phyloP scores from a whole-genome alignment of 2,888 invertebrate genomes.

The Atherix ibis region DNA sequence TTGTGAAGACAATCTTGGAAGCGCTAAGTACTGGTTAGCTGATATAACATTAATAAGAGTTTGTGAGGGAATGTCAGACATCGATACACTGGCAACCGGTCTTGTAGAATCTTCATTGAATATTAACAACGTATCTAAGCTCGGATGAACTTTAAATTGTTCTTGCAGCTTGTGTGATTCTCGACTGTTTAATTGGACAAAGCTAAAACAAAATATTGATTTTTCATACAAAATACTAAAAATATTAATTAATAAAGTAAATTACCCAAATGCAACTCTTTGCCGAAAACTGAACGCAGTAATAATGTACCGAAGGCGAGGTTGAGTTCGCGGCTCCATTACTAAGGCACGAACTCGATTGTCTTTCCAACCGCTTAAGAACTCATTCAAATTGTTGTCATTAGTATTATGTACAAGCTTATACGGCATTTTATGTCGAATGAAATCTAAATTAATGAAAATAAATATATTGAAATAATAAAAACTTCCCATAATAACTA shows the following conservation, averaged over 20 bases:
- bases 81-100: conserved; percentile 73
- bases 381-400: conserved; percentile 55
- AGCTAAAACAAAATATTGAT: too few species aligned
- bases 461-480: not conserved
- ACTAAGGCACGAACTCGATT: conserved; percentile 82
- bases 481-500: too few species aligned
- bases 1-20: conserved; percentile 88
- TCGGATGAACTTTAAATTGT: conserved; percentile 55
- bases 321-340: conserved; percentile 60
- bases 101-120: conserved; percentile 74
- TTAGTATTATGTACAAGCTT: conserved; percentile 55
- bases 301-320: conserved; percentile 72
- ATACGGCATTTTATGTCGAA: conserved; percentile 74
- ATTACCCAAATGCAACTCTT: conserved; percentile 71
- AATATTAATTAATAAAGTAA: not conserved
- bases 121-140: conserved; percentile 65
- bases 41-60: conserved; percentile 79
- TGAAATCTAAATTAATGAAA: conserved; percentile 48
- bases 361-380: conserved; percentile 79
- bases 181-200: conserved; percentile 44
- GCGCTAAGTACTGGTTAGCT: conserved; percentile 70
- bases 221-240: conserved; percentile 6
- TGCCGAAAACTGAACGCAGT: conserved; percentile 76
- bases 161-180: conserved; percentile 46
- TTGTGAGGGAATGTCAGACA: conserved; percentile 77